These are phyloP conservation scores for Nephrotoma appendiculata DNA, from an alignment of 2,888 invertebrate species.

Conservation along the genomic window DNA sequence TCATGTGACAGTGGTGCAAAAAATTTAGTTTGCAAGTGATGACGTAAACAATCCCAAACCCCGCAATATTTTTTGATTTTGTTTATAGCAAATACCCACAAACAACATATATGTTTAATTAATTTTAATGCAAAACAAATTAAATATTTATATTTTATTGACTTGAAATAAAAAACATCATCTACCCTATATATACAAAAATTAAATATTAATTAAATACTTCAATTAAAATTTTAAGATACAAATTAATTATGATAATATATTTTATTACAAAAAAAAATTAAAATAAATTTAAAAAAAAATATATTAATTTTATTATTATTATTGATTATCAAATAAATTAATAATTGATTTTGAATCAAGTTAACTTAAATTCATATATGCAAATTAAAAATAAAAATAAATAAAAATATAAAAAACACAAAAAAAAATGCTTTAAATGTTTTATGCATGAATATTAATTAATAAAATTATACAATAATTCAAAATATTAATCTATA, in stretches of 20 bases:
- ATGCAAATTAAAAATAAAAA: background rate
- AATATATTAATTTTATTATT: background rate
- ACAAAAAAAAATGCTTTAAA: background rate
- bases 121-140: background rate
- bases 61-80: too few relatives aligned
- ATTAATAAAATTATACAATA: background rate
- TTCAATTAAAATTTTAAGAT: background rate
- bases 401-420: background rate
- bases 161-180: background rate
- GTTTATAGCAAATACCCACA: background rate
- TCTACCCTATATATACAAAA: background rate
- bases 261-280: background rate
- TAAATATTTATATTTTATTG: background rate
- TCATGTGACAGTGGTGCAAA: too few relatives aligned
- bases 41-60: too few relatives aligned
- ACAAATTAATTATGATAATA: background rate
- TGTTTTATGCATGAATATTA: background rate
- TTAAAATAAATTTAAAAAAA: background rate
- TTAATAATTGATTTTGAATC: background rate
- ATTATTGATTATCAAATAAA: background rate
- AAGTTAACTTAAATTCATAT: background rate
- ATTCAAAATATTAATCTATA: background rate
- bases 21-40: too few relatives aligned
- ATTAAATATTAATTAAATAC: background rate
- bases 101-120: background rate